phyloP scores from a whole-genome alignment of 2,113 vertebrate genomes.

The Chascanopsetta lugubris region DNA sequence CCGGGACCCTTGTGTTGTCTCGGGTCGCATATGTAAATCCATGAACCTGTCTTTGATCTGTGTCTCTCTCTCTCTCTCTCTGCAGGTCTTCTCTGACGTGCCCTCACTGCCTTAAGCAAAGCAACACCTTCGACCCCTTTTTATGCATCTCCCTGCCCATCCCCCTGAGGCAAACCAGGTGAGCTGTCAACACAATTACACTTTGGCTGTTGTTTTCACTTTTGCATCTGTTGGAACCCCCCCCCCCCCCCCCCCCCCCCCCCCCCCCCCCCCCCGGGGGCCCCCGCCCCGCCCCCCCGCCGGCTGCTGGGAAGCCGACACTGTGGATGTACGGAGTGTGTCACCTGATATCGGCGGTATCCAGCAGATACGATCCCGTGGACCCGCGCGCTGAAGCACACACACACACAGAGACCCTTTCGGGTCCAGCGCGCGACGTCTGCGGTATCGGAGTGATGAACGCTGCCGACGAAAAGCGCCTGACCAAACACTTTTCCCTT shows the following conservation, averaged over 20 bases:
- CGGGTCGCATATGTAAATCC: too few relatives aligned
- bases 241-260: too few relatives aligned
- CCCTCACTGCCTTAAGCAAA: conserved; percentile 95
- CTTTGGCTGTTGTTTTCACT: not conserved
- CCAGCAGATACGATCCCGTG: not conserved
- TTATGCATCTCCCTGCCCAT: conserved; percentile 94
- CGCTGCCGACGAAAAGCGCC: conserved; percentile 24
- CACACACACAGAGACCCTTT: too few relatives aligned
- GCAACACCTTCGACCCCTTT: conserved; percentile 97
- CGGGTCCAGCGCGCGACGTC: too few relatives aligned
- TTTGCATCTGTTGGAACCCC: too few relatives aligned
- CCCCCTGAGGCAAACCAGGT: conserved; percentile 94
- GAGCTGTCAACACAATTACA: conserved; percentile 10
- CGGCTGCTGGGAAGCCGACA: not conserved
- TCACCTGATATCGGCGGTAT: conserved; percentile 1
- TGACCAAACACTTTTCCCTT: conserved; percentile 46
- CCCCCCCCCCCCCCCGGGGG: too few relatives aligned
- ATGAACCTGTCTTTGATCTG: too few relatives aligned
- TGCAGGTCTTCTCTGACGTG: conserved; percentile 94
- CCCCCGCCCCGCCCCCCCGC: too few relatives aligned
- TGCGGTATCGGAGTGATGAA: conserved; percentile 37
- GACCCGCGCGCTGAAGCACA: too few relatives aligned
- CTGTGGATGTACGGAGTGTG: not conserved
- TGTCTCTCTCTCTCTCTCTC: conserved; percentile 3
- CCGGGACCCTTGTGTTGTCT: too few relatives aligned